These are phyloP conservation scores for Melanotaenia parkinsoni DNA, from an alignment of 2,797 vertebrate species.

Conservation along the genomic window DNA sequence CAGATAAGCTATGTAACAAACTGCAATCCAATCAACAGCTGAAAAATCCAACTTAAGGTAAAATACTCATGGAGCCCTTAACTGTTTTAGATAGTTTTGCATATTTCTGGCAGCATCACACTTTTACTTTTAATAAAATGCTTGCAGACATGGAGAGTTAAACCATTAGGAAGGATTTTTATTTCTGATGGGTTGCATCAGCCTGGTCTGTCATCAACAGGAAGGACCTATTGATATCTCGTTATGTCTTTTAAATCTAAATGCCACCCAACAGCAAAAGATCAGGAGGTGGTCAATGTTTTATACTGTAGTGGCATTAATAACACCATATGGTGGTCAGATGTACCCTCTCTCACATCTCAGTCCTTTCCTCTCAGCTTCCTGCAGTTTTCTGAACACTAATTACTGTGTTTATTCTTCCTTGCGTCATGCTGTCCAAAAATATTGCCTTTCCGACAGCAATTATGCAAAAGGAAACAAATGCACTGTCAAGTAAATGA, in stretches of 20 bases:
- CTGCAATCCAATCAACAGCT: not conserved
- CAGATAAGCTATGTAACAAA: not conserved
- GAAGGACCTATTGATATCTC: slow-evolving; percentile 1
- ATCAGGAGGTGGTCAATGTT: slow-evolving; percentile 63
- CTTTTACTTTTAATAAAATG: not conserved
- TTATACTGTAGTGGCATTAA: slow-evolving; percentile 73
- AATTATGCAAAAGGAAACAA: slow-evolving; percentile 75
- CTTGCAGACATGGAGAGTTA: not conserved
- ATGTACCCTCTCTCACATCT: slow-evolving; percentile 60
- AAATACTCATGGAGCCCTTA: not conserved
- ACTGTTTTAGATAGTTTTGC: not conserved
- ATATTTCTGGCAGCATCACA: not conserved
- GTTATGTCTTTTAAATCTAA: slow-evolving; percentile 39
- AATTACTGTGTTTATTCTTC: slow-evolving; percentile 83
- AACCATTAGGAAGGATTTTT: not conserved
- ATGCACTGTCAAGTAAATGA: slow-evolving; percentile 55
- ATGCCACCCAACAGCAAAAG: slow-evolving; percentile 12
- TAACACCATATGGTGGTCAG: slow-evolving; percentile 69
- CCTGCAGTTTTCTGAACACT: slow-evolving; percentile 68
- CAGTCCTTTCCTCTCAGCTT: slow-evolving; percentile 47
- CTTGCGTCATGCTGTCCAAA: slow-evolving; percentile 80
- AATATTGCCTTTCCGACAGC: slow-evolving; percentile 74
- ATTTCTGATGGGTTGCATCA: slow-evolving; percentile 2
- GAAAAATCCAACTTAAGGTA: not conserved
- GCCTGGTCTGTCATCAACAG: slow-evolving; percentile 24